Percentiles rank a stretch among this genome's conserved stretches.
Evolutionary conservation across 2,888 invertebrate species (phyloP).

Genomic region (Eupelmus urozonus): DNA sequence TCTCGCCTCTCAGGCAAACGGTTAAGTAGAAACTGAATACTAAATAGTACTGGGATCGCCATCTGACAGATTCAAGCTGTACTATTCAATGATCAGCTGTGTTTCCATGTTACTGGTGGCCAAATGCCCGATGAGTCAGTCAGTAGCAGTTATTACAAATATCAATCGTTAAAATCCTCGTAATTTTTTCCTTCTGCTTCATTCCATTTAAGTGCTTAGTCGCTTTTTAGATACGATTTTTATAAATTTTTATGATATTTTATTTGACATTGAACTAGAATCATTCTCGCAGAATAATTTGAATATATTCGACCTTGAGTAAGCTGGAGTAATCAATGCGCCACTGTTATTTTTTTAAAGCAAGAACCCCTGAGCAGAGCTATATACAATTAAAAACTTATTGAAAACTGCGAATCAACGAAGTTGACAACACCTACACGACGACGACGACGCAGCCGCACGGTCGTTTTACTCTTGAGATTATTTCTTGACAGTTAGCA

Average conservation of each 20-base stretch:
- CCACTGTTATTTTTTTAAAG: background rate
- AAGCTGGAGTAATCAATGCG: constrained; percentile 13
- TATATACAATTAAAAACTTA: constrained; percentile 17
- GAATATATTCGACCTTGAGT: constrained; percentile 26
- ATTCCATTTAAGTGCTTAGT: background rate
- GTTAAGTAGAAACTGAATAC: no score
- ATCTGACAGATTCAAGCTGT: constrained; percentile 6
- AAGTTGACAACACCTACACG: constrained; percentile 34
- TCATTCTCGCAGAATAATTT: constrained; percentile 7
- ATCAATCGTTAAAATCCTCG: constrained; percentile 4
- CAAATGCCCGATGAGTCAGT: constrained; percentile 4
- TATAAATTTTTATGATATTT: background rate
- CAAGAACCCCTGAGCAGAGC: constrained; percentile 31
- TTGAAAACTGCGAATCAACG: constrained; percentile 6
- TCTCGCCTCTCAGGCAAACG: no score
- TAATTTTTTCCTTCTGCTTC: background rate
- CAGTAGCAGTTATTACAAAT: constrained; percentile 1
- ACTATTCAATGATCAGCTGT: constrained; percentile 30
- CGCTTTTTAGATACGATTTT: background rate
- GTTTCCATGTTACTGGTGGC: background rate
- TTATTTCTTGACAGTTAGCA: constrained; percentile 76
- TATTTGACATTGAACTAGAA: no score
- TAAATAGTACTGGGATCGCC: background rate
- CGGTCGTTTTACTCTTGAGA: constrained; percentile 53
- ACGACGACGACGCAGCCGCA: constrained; percentile 41